Evolutionary conservation across 2,888 invertebrate species (phyloP).

Genomic region (Brachyopa scutellaris): DNA sequence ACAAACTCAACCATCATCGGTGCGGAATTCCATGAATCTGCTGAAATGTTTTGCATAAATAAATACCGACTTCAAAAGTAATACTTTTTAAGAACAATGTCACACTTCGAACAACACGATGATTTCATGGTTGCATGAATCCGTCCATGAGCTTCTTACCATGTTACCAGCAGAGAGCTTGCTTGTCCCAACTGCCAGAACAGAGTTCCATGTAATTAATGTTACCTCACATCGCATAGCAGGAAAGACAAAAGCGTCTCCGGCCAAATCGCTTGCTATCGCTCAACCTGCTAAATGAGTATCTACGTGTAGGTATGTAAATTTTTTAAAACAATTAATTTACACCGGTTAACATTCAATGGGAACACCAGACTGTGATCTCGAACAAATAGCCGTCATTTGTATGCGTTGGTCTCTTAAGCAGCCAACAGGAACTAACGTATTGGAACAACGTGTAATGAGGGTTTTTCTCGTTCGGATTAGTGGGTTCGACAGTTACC

Average conservation of each 20-base stretch:
- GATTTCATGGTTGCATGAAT: slow-evolving; percentile 48
- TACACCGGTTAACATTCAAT: slow-evolving; percentile 61
- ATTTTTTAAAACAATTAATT: slow-evolving; percentile 67
- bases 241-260: slow-evolving; percentile 49
- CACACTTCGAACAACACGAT: slow-evolving; percentile 56
- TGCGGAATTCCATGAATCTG: slow-evolving; percentile 13
- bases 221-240: slow-evolving; percentile 34
- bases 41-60: slow-evolving; percentile 5
- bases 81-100: slow-evolving; percentile 32
- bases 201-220: slow-evolving; percentile 50
- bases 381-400: slow-evolving; percentile 54
- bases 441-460: slow-evolving; percentile 27
- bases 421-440: slow-evolving; percentile 16
- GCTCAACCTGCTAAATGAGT: slow-evolving; percentile 52
- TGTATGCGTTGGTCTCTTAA: slow-evolving; percentile 28
- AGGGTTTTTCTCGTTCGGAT: slow-evolving; percentile 12
- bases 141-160: slow-evolving; percentile 31
- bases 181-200: slow-evolving; percentile 6
- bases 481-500: slow-evolving; percentile 7
- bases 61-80: slow-evolving; percentile 8
- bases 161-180: slow-evolving; percentile 25
- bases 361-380: slow-evolving; percentile 61
- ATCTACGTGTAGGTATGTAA: slow-evolving; percentile 63
- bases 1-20: no score
- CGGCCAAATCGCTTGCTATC: slow-evolving; percentile 52